A percentile compares a stretch with the other conserved stretches of the same genome.
These are phyloP conservation scores for Myiotriccus ornatus DNA, from an alignment of 2,797 vertebrate genomes.

Conservation along the genomic window DNA sequence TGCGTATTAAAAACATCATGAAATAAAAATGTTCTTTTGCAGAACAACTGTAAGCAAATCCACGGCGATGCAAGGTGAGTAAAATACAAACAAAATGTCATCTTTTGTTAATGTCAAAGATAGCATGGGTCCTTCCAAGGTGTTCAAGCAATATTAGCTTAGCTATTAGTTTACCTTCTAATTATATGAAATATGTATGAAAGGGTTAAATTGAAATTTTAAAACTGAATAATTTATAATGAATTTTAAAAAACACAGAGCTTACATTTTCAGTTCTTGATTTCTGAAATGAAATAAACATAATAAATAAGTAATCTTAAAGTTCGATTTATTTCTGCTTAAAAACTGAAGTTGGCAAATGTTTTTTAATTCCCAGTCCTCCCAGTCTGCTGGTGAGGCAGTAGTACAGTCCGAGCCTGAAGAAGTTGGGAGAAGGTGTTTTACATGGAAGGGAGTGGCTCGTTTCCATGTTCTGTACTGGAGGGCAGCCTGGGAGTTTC, in stretches of 20 bases:
- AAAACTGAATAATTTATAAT: neutral
- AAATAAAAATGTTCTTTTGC: constrained; percentile 52
- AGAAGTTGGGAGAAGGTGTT: neutral
- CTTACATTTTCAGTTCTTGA: neutral
- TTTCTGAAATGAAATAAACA: neutral
- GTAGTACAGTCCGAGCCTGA: neutral
- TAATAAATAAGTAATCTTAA: neutral
- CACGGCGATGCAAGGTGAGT: constrained; percentile 61
- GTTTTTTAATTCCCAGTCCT: neutral
- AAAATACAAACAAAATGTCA: neutral
- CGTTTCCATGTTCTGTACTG: neutral
- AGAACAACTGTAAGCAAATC: constrained; percentile 31
- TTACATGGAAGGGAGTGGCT: neutral
- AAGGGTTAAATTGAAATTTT: neutral
- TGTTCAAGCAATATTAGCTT: neutral
- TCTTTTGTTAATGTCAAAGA: neutral
- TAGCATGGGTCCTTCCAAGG: neutral
- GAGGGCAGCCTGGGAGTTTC: neutral
- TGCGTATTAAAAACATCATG: neutral
- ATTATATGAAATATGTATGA: neutral
- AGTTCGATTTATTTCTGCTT: neutral
- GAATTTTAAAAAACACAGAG: neutral
- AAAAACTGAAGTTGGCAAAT: neutral
- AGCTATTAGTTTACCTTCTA: neutral
- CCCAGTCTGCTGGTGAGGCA: neutral